Evolutionary conservation across 1,140 invertebrate genomes (phyloP), one percentile per base, ranked within the genome.

Genomic region (Platyura marginata): DNA sequence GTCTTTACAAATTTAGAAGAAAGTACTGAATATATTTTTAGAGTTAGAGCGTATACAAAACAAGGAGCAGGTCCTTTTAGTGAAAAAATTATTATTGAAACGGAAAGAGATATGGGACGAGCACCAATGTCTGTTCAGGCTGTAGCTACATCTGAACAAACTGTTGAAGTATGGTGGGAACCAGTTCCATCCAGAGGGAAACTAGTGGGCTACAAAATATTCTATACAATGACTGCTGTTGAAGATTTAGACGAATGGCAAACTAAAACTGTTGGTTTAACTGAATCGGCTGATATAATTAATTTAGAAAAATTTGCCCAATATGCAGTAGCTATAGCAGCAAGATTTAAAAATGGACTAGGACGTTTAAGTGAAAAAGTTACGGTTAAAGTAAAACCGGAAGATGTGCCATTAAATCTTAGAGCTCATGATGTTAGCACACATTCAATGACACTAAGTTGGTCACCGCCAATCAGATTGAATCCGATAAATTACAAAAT

Each of bases 141-240:
- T 1, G 85, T 93, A 10, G 89, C 89, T 1, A 93, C 88, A 1
- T 89, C 86, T 1, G 87, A 92, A 48, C 82, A 84, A 8, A 85
- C 82, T 36, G 83, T 93, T 0, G 86, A 93, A 65, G 82, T 96
- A 2, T 94, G 89, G 81, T 94, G 93, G 93, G 87, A 96, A 55
- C 73, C 83, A 1, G 85, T 92, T n/a, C 84, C 85, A 13, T 80
- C 79, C 25, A 69, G 84, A 37, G 75, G 77, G 46, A 77, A 89
- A 57, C 75, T 93, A 36, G 69, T 83, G 19, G 90, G 91, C n/a
- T 97, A 95, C 54, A 74, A 85, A 55, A 82, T 93, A 46, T 91
- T 91, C 56, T 93, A 91, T 54, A 89, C 85, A 2, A 90, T 85
- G 74, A 88, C 84, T 0, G 83, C 88, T 0, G 85, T 90, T 0